Percentiles rank a stretch among this genome's conserved stretches.
Conservation (phyloP, 2,797 vertebrate genomes). For the Ctenopoma multispine region DNA sequence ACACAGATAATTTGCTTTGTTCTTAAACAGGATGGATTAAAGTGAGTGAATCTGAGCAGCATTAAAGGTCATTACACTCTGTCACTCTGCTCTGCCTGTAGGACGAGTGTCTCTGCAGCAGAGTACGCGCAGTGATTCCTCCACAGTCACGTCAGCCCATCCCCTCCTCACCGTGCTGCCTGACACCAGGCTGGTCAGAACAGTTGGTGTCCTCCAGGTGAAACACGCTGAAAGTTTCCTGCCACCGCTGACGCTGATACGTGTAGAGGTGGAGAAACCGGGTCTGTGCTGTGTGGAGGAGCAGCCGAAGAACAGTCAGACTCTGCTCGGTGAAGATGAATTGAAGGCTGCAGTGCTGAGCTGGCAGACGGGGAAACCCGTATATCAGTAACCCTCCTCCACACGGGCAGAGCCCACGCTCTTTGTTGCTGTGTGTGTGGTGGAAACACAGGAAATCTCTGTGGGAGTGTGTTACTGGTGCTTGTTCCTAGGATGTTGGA, state of each 20-base stretch:
- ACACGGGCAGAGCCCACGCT: constrained; percentile 44
- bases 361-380: constrained; percentile 70
- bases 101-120: too few relatives aligned
- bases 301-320: constrained; percentile 3
- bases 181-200: too few relatives aligned
- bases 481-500: not conserved
- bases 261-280: too few relatives aligned
- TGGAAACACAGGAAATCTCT: constrained; percentile 14
- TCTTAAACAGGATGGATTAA: constrained; percentile 18
- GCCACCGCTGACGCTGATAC: too few relatives aligned
- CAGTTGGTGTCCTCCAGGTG: too few relatives aligned
- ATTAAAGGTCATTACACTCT: constrained; percentile 13
- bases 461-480: constrained; percentile 1
- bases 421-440: constrained; percentile 28
- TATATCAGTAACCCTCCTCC: constrained; percentile 68
- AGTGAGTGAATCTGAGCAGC: constrained; percentile 5
- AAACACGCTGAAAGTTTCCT: too few relatives aligned
- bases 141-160: too few relatives aligned
- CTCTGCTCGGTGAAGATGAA: constrained; percentile 56
- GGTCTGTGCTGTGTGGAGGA: too few relatives aligned
- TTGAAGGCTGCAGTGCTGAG: constrained; percentile 56
- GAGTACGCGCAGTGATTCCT: too few relatives aligned
- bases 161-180: too few relatives aligned
- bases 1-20: constrained; percentile 19
- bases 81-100: not conserved